Evolutionary conservation across 2,888 invertebrate species (phyloP).

Genomic region (Eristalis tenax): DNA sequence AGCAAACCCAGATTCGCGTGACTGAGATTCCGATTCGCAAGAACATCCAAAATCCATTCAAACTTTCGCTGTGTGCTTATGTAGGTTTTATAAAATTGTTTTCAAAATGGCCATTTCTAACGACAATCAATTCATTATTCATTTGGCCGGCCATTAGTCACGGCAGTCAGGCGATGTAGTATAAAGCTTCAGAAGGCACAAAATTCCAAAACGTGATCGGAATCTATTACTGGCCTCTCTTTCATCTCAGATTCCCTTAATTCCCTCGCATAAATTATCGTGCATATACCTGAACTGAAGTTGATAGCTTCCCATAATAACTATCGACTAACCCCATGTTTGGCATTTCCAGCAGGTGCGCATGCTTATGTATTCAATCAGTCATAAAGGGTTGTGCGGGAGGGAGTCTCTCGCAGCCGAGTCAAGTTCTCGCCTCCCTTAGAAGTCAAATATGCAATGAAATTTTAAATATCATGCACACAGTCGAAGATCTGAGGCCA

Average conservation of each 20-base stretch:
- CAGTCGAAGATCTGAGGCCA: constrained; percentile 32
- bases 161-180: constrained; percentile 29
- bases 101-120: constrained; percentile 17
- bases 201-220: constrained; percentile 58
- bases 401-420: not conserved
- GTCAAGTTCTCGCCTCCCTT: constrained; percentile 40
- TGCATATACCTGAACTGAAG: constrained; percentile 2
- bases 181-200: constrained; percentile 55
- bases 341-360: constrained; percentile 59
- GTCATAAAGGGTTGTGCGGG: constrained; percentile 52
- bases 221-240: constrained; percentile 60
- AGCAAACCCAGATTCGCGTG: not conserved
- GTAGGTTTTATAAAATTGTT: not conserved
- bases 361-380: constrained; percentile 50
- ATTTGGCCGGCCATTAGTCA: constrained; percentile 35
- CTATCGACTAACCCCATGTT: constrained; percentile 50
- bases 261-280: constrained; percentile 15
- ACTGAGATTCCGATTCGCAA: not conserved
- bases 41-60: not conserved
- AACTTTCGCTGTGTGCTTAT: constrained; percentile 21
- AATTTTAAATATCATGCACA: constrained; percentile 6
- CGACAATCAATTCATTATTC: constrained; percentile 31
- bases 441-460: constrained; percentile 62
- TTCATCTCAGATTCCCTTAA: constrained; percentile 61
- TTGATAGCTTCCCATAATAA: constrained; percentile 38